Evolutionary conservation across 2,113 vertebrate species (phyloP).

Genomic region (Upupa epops): DNA sequence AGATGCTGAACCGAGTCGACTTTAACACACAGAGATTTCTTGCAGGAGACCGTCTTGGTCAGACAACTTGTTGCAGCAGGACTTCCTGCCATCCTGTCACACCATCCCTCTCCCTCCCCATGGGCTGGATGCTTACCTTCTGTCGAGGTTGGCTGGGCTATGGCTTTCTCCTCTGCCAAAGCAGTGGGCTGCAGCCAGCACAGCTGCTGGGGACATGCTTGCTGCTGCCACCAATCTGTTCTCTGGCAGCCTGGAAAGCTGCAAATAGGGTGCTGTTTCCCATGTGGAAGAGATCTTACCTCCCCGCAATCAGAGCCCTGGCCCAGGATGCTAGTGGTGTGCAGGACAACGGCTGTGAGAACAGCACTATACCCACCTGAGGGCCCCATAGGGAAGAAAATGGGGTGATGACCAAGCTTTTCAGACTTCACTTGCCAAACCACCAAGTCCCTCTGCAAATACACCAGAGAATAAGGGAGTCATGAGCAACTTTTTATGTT

Average conservation of each 20-base stretch:
- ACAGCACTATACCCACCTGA: background rate
- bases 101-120: background rate
- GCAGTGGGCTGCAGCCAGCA: background rate
- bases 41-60: background rate
- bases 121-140: background rate
- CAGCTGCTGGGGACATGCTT: background rate
- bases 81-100: background rate
- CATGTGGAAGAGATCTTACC: background rate
- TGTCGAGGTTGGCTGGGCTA: background rate
- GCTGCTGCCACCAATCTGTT: background rate
- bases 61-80: background rate
- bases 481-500: background rate
- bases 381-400: background rate
- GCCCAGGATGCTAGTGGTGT: background rate
- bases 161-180: background rate
- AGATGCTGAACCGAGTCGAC: background rate
- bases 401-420: background rate
- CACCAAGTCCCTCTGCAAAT: background rate
- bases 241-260: background rate
- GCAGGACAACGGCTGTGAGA: background rate
- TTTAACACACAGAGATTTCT: background rate
- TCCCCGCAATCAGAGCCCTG: background rate
- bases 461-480: background rate
- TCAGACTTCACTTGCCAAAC: background rate
- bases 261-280: background rate